Evolutionary conservation across 2,888 invertebrate species (phyloP), one percentile per base, ranked within the genome.

Genomic region (Tryphoninae sp.): DNA sequence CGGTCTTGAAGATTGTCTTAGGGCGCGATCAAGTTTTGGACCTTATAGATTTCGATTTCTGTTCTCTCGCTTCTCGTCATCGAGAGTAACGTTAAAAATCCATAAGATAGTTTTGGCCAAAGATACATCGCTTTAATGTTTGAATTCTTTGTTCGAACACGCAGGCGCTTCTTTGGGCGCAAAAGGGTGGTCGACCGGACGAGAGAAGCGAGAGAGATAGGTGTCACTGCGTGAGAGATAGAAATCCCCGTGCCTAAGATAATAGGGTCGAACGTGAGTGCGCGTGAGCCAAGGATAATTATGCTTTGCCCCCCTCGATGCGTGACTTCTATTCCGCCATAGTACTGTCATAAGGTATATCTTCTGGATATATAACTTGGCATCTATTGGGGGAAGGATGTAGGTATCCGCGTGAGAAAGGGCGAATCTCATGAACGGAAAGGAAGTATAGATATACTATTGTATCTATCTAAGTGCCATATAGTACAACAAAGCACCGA

Each of bases 261-360:
- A 84, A 85, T 85, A 84, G 76, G 76, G 77, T 75, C 74, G 81
- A 78, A 84, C 83, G 85, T 83, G 84, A 83, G 84, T 84, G 58
- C 77, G 84, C 85, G 84, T 83, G 77, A 79, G 77, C 84, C 81
- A 75, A 75, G 77, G 82, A 87, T 88, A 86, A 89, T 89, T 89
- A 88, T 84, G 83, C 85, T 67, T 72, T 78, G 82, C 82, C 84
- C 75, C 83, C 84, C 84, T 85, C 85, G 83, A 85, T 85, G 84
- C 82, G 79, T 74, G 85, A 83, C 74, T 80, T 61, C 75, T 71
- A 73, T 84, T 81, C 83, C 78, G 51, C 73, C 42, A 26, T 67
- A 53, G 42, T 26, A 51, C 65, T 61, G 16, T 33, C 77, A 65
- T 67, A 78, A 75, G 71, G 53, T 74, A 64, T 53, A 74, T 62